Evolutionary conservation across 2,888 invertebrate genomes (phyloP), one percentile per base, ranked within the genome.

Genomic region (Phortica okadai): DNA sequence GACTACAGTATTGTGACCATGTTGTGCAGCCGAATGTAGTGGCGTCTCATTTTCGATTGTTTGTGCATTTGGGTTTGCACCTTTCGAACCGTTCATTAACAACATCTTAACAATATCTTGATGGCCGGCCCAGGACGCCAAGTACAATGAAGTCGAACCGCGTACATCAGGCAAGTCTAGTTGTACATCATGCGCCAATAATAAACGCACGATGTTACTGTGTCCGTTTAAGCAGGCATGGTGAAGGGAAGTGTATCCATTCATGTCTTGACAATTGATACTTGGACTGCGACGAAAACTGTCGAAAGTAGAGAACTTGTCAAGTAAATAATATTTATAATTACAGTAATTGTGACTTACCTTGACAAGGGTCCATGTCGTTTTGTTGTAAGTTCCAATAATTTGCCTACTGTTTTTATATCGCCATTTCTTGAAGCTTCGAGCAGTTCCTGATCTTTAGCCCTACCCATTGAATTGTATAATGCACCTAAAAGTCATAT

Each of bases 91-190:
- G 91, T 95, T 95, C 75, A 94, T 95, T 75, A 98, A 93, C 81
- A 98, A 93, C 92, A 97, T 93, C 82, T 95, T 93, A 79, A 98
- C 97, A 82, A 98, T 96, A 80, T 97, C 96, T 58, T 95, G 94
- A 91, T 97, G 95, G 50, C 98, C 98, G 76, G 96, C 96, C 97
- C 98, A 98, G 75, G 98, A 96, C 74, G 98, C 98, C 90, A 98
- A 93, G 92, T 98, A 98, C 79, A 98, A 94, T 58, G 98, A 96
- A 62, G 97, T 96, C 75, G 97, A 97, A n/a, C 98, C 98, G 90
- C 97, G 96, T 84, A 95, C 94, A 92, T 98, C 98, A 82, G 95
- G 94, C 76, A 96, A 94, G 91, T 97, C 97, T 80, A 97, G 95
- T 73, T 96, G 96, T 16, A 97, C 98, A 77, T 88, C 86, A 90